Conservation (phyloP, 2,113 vertebrate species). For the Athene noctua region DNA sequence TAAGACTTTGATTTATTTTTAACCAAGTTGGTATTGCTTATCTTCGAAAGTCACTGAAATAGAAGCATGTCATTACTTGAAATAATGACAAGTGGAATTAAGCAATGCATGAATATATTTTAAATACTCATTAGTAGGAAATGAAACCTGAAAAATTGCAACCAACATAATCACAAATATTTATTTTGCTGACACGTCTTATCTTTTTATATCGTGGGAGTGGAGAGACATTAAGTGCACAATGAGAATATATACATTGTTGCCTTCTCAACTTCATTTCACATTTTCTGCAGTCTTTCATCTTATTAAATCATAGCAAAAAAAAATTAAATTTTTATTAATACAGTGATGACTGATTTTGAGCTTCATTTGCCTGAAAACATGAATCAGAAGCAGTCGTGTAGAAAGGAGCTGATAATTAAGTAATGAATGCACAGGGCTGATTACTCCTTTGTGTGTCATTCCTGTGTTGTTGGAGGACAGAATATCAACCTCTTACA, state of each 20-base stretch:
- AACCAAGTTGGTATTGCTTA: not conserved
- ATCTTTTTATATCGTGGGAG: not conserved
- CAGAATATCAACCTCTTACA: not conserved
- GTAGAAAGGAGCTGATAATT: constrained; percentile 31
- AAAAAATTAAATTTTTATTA: not conserved
- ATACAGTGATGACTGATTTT: not conserved
- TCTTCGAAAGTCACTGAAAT: not conserved
- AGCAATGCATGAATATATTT: not conserved
- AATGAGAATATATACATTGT: not conserved
- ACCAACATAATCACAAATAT: not conserved
- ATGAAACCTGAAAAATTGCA: not conserved
- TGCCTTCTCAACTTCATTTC: not conserved
- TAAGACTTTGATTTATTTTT: not conserved
- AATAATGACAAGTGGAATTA: not conserved
- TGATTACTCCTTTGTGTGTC: not conserved
- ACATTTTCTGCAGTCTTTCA: not conserved
- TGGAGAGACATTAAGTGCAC: not conserved
- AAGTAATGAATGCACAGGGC: not conserved
- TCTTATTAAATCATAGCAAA: not conserved
- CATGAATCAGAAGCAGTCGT: not conserved
- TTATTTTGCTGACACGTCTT: not conserved
- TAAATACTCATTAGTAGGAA: not conserved
- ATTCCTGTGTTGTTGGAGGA: not conserved
- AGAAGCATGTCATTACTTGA: fast-evolving
- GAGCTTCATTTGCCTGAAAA: constrained; percentile 38